These are phyloP conservation scores for Varanus salvator DNA, from an alignment of 2,113 vertebrate species.

Conservation along the genomic window DNA sequence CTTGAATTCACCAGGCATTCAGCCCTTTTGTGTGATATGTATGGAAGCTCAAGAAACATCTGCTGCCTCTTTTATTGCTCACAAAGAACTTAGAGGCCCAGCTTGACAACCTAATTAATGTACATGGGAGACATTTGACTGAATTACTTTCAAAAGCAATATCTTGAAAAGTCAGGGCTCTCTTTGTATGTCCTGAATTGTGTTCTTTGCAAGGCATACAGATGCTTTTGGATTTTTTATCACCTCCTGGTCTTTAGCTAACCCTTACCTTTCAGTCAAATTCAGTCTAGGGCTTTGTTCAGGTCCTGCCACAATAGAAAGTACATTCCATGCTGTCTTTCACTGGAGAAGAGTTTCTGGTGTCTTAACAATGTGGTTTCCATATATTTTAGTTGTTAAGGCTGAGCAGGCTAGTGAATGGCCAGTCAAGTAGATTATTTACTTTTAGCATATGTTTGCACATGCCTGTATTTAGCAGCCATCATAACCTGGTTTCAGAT, in stretches of 20 bases:
- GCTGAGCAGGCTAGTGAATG: too few species aligned
- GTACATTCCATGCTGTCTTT: background rate
- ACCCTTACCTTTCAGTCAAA: background rate
- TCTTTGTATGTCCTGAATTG: background rate
- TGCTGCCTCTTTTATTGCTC: conserved; percentile 60
- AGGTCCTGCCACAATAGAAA: background rate
- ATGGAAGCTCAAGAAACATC: conserved; percentile 54
- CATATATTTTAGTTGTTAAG: too few species aligned
- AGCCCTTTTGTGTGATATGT: conserved; percentile 16
- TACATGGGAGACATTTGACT: conserved; percentile 57
- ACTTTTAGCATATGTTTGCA: too few species aligned
- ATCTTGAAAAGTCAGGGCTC: background rate
- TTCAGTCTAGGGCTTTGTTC: conserved; percentile 9
- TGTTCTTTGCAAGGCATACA: background rate
- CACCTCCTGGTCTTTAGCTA: background rate
- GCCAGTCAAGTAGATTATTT: too few species aligned
- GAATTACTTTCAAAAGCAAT: conserved; percentile 40
- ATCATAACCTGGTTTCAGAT: background rate
- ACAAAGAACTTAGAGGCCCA: conserved; percentile 50
- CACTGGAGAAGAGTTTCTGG: background rate
- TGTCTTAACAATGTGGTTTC: too few species aligned
- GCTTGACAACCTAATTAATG: conserved; percentile 62
- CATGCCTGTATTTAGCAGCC: background rate
- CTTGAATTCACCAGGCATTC: conserved; percentile 25
- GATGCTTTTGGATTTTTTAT: background rate